These are phyloP conservation scores for Azemiops feae DNA, from an alignment of 2,113 vertebrate genomes.

Conservation along the genomic window DNA sequence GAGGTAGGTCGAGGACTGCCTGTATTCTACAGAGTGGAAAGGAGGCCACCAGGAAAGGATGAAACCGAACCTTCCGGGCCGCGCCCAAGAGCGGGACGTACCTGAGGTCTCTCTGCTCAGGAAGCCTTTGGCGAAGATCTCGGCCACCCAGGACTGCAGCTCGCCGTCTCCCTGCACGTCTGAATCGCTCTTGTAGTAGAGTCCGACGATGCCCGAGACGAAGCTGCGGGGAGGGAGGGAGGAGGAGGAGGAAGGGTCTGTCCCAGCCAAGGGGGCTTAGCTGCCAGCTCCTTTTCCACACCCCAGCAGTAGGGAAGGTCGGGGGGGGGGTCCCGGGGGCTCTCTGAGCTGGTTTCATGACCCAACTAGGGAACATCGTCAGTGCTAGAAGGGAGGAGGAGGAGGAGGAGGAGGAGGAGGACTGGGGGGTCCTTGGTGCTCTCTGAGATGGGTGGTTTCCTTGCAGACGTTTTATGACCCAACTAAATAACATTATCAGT, in stretches of 20 bases:
- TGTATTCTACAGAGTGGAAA: not conserved
- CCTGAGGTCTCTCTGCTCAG: conserved; percentile 2
- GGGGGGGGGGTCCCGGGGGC: too few species aligned
- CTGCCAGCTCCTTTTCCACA: not conserved
- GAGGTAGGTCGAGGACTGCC: too few species aligned
- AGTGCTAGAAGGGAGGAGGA: too few species aligned
- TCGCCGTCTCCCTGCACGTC: not conserved
- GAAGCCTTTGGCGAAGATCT: conserved; percentile 10
- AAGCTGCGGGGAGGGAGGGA: not conserved
- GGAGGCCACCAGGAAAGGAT: not conserved
- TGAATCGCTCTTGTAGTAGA: conserved; percentile 1
- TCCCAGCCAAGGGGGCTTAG: not conserved
- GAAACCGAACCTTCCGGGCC: fast-evolving
- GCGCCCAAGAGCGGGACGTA: not conserved
- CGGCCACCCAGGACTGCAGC: conserved; percentile 8
- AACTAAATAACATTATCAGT: too few species aligned
- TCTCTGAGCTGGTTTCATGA: too few species aligned
- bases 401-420: too few species aligned
- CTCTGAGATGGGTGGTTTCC: not conserved
- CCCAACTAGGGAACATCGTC: too few species aligned
- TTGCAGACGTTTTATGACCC: not conserved
- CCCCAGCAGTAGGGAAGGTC: not conserved
- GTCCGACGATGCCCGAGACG: not conserved
- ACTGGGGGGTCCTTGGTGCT: too few species aligned
- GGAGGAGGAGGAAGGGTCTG: too few species aligned